These are phyloP conservation scores for Leptoclinus maculatus DNA, from an alignment of 2,797 vertebrate species.

Conservation along the genomic window DNA sequence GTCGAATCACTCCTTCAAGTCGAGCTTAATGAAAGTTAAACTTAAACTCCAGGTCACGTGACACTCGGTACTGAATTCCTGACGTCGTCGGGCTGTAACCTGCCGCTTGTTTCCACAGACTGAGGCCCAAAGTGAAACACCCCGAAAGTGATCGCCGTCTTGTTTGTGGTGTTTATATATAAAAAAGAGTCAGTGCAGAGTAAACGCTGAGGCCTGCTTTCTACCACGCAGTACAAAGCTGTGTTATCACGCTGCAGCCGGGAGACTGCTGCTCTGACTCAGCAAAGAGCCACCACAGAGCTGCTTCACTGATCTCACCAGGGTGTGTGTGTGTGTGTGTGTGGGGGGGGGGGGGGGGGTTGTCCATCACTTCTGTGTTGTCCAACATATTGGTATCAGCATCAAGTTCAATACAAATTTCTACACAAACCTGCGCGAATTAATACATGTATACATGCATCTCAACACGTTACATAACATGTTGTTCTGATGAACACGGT, in stretches of 20 bases:
- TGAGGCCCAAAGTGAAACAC: constrained; percentile 3
- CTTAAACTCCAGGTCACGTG: not conserved
- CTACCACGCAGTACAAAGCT: too few species aligned
- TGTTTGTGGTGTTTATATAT: constrained; percentile 21
- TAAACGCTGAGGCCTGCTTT: constrained; percentile 5
- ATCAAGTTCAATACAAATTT: not conserved
- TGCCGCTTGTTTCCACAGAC: constrained; percentile 10
- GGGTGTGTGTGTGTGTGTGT: too few species aligned
- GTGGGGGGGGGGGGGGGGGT: too few species aligned
- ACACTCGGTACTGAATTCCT: not conserved
- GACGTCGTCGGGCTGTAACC: not conserved
- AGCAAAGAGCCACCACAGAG: constrained; percentile 54
- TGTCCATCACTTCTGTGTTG: too few species aligned
- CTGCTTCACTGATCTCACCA: constrained; percentile 3
- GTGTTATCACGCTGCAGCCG: too few species aligned
- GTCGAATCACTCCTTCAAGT: not conserved
- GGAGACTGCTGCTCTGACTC: constrained; percentile 61
- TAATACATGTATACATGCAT: not conserved
- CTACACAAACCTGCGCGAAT: constrained; percentile 10
- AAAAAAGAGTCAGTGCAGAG: not conserved
- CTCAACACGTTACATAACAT: not conserved
- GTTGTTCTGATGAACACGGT: not conserved
- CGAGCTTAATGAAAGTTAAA: not conserved
- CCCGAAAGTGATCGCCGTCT: not conserved
- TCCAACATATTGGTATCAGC: not conserved